Conservation (phyloP, 2,888 invertebrate genomes). For the Agrenia bidenticulata region DNA sequence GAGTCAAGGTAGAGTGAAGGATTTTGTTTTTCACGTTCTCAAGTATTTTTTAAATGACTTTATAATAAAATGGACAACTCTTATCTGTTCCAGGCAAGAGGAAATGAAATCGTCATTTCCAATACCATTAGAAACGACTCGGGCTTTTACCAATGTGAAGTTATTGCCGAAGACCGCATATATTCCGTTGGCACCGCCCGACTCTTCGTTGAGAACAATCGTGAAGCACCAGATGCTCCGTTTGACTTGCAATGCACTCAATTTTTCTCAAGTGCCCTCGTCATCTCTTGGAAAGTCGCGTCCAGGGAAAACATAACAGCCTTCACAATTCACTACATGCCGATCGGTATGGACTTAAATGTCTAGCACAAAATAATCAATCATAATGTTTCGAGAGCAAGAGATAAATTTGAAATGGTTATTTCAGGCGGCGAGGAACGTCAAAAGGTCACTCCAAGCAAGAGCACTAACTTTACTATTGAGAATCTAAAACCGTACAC, state of each 20-base stretch:
- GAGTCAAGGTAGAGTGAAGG: conserved; percentile 38
- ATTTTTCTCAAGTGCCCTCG: conserved; percentile 32
- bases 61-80: neutral
- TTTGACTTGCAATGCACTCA: conserved; percentile 39
- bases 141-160: conserved; percentile 52
- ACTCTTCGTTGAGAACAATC: conserved; percentile 39
- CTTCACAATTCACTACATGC: conserved; percentile 46
- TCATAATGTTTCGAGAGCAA: neutral
- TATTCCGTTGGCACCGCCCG: conserved; percentile 48
- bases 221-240: conserved; percentile 45
- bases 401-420: neutral
- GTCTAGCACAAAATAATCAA: conserved; percentile 1
- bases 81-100: conserved; percentile 25
- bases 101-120: conserved; percentile 50
- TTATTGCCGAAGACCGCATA: conserved; percentile 42
- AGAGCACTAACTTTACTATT: conserved; percentile 28
- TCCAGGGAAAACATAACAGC: conserved; percentile 32
- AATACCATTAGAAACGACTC: conserved; percentile 51
- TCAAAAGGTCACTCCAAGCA: conserved; percentile 40
- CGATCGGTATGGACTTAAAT: conserved; percentile 28
- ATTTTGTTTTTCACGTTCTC: neutral
- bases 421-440: conserved; percentile 43
- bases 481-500: conserved; percentile 43
- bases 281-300: conserved; percentile 40
- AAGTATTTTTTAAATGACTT: too few species aligned